Conservation (phyloP, 2,113 vertebrate genomes). For the Procavia capensis region DNA sequence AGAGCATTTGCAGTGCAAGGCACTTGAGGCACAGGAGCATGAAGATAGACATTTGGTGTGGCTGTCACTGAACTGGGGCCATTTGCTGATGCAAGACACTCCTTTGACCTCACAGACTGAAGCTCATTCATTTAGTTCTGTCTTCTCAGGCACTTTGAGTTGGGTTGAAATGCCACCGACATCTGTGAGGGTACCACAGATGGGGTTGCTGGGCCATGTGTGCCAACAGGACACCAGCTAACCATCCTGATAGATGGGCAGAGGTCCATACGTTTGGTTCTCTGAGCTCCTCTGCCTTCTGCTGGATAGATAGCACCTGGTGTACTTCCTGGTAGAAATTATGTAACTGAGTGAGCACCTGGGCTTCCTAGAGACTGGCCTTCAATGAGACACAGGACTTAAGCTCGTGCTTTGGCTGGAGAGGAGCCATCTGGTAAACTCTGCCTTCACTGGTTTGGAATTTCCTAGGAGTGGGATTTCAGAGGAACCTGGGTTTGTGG, state of each 20-base stretch:
- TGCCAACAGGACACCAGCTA: neutral
- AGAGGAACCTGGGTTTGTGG: neutral
- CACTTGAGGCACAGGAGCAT: rapidly evolving
- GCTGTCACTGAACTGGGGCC: rapidly evolving
- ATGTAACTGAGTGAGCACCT: neutral
- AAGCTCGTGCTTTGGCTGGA: neutral
- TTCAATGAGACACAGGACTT: neutral
- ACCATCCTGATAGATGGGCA: neutral
- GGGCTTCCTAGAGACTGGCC: neutral
- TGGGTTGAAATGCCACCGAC: neutral
- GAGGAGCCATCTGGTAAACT: neutral
- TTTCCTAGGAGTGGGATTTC: neutral
- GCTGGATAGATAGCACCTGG: neutral
- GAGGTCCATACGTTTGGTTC: rapidly evolving
- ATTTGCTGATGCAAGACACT: rapidly evolving
- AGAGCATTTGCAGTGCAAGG: neutral
- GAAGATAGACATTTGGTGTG: rapidly evolving
- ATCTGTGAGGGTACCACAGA: rapidly evolving
- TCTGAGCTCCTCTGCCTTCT: neutral
- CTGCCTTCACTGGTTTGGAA: neutral
- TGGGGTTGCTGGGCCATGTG: rapidly evolving
- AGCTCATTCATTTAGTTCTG: neutral
- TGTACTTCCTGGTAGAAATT: neutral
- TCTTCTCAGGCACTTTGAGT: neutral
- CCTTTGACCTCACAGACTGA: neutral